Percentiles rank a stretch among this genome's conserved stretches.
These are phyloP conservation scores for Rhyacophila evoluta DNA, from an alignment of 2,888 invertebrate genomes.

Conservation along the genomic window DNA sequence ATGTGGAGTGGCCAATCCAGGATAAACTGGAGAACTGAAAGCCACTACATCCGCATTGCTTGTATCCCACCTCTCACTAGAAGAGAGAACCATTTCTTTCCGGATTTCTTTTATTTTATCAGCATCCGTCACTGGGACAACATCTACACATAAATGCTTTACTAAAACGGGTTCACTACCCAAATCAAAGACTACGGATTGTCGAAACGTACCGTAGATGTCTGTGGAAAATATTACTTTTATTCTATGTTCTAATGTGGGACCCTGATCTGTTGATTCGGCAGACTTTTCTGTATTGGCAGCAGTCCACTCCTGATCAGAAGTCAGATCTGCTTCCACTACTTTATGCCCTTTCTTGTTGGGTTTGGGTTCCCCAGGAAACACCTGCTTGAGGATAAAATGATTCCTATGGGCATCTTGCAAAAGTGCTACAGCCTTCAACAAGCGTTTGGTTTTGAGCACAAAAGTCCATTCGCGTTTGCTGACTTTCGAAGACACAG, in stretches of 20 bases:
- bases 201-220: conserved; percentile 82
- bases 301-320: conserved; percentile 71
- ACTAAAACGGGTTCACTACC: conserved; percentile 74
- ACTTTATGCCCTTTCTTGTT: conserved; percentile 55
- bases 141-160: conserved; percentile 80
- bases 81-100: conserved; percentile 73
- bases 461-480: conserved; percentile 73
- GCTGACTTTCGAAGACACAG: conserved; percentile 73
- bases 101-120: conserved; percentile 75
- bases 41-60: conserved; percentile 68
- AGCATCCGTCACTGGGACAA: conserved; percentile 76
- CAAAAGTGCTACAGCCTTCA: conserved; percentile 75
- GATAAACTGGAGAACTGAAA: conserved; percentile 70
- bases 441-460: conserved; percentile 66
- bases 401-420: conserved; percentile 78
- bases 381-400: conserved; percentile 72
- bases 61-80: conserved; percentile 74
- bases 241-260: conserved; percentile 63
- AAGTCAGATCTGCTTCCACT: conserved; percentile 62
- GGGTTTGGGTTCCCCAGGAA: conserved; percentile 56
- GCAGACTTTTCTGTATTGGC: conserved; percentile 55
- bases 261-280: conserved; percentile 55
- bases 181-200: conserved; percentile 82
- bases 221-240: conserved; percentile 75
- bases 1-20: conserved; percentile 65